These are phyloP conservation scores for Actinia equina DNA, from an alignment of 64 coral and sea anemone genomes.

Conservation along the genomic window DNA sequence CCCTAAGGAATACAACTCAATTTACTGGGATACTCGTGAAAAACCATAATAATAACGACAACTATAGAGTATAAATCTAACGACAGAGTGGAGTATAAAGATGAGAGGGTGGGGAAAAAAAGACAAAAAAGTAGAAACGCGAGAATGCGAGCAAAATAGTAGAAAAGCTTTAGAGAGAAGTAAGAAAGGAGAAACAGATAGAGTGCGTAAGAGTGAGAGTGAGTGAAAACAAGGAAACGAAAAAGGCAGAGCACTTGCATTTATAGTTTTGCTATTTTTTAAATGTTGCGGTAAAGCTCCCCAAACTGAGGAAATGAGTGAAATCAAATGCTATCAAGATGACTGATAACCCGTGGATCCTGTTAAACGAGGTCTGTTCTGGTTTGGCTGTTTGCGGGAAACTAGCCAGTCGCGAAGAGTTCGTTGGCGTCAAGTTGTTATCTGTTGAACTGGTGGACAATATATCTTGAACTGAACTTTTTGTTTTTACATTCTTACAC, in stretches of 20 bases:
- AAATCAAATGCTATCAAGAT: not conserved
- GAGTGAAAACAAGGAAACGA: no score
- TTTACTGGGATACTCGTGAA: no score
- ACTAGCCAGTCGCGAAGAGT: not conserved
- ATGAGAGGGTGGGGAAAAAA: not conserved
- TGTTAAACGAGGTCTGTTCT: not conserved
- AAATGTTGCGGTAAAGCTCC: no score
- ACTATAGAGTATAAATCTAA: not conserved
- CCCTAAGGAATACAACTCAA: no score
- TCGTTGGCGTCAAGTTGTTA: not conserved
- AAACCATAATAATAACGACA: no score
- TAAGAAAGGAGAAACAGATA: no score
- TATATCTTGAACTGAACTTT: not conserved
- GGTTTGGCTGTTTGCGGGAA: not conserved
- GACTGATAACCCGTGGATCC: not conserved
- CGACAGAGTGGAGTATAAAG: not conserved
- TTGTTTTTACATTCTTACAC: not conserved
- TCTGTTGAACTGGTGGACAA: not conserved
- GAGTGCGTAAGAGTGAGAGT: no score
- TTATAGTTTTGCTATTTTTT: no score
- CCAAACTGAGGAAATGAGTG: not conserved
- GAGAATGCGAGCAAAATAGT: not conserved
- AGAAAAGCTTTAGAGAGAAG: no score
- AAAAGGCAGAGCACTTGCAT: not conserved
- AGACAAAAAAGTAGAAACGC: not conserved